Conservation (phyloP, 2,113 vertebrate species). For the Barbus barbus region DNA sequence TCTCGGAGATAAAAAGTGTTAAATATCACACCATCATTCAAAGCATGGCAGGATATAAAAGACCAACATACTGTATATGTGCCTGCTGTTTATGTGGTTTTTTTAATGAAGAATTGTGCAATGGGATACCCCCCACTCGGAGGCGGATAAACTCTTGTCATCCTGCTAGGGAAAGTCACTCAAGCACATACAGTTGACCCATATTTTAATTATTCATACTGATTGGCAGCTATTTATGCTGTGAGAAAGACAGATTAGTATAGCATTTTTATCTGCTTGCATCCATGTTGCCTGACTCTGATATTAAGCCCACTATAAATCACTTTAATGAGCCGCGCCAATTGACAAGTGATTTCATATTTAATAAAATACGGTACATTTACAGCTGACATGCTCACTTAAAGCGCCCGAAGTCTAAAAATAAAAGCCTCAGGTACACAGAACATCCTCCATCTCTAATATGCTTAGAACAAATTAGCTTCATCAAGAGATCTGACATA, state of each 20-base stretch:
- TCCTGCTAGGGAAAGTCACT: constrained; percentile 4
- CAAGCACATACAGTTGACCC: constrained; percentile 31
- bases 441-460: not conserved
- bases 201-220: constrained; percentile 42
- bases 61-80: constrained; percentile 1
- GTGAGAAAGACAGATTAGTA: constrained; percentile 15
- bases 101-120: constrained; percentile 1
- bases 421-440: constrained; percentile 8
- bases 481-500: constrained; percentile 3
- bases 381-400: not conserved
- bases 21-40: constrained; percentile 19
- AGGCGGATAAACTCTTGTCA: constrained; percentile 4
- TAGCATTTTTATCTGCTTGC: constrained; percentile 29
- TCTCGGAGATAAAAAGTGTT: not conserved
- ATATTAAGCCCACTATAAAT: constrained; percentile 34
- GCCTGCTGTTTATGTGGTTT: constrained; percentile 18
- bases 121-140: constrained; percentile 24
- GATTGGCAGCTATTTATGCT: constrained; percentile 35
- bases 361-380: constrained; percentile 12
- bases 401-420: constrained; percentile 1
- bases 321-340: constrained; percentile 36
- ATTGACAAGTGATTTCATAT: constrained; percentile 40
- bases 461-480: constrained; percentile 13
- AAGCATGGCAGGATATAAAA: constrained; percentile 13
- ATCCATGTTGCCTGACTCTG: constrained; percentile 3